Base-by-base conservation (phyloP, 1,140 invertebrate species). In the Leptestheria dahalacensis region DNA sequence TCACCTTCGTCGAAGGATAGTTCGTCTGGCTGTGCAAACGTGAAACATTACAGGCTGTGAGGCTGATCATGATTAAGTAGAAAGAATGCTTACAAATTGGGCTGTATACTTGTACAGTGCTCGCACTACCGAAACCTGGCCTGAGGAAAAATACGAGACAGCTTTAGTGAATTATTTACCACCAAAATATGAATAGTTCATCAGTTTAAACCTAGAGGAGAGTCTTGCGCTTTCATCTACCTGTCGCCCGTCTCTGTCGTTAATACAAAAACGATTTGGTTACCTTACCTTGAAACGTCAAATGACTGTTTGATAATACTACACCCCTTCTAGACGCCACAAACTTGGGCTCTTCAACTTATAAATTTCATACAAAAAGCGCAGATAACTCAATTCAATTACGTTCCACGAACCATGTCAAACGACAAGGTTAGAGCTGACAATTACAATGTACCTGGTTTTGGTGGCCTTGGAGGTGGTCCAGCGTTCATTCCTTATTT, bases 1-100 rank as follows among this genome's bases (percentile, higher is more conserved):
- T 85, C 82, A 33, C 81, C 83, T 72, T 84, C 82, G 51, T 82
- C 78, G 72, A 84, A 84, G 18, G 74, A 72, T 55, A 80, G 64
- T 61, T 80, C 78, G 73, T 78, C 76, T 50, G 68, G 58, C 75
- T 74, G 62, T 15, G 48, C 46, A 59, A 46, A 60, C 29, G 47
- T 71, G 41, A 61, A 63, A 64, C 11, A 59, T 52, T 28, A 56
- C 25, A 41, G 28, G 54, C 24, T 4, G 23, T 28, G n/a, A 33
- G 25, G 62, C 26, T 18, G 52, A 52, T 18, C 2, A 11, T 25
- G 20, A 11, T 20, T 12, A 29, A 18, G 23, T 46, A 20, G 41
- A 65, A 71, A 47, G 58, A 25, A 46, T 65, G 70, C 73, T 75
- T 72, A 80, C 79, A 71, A 77, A 72, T 66, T 80, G 75, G 50